Base-by-base conservation (phyloP, 2,797 vertebrate genomes). In the Ctenopoma multispine region DNA sequence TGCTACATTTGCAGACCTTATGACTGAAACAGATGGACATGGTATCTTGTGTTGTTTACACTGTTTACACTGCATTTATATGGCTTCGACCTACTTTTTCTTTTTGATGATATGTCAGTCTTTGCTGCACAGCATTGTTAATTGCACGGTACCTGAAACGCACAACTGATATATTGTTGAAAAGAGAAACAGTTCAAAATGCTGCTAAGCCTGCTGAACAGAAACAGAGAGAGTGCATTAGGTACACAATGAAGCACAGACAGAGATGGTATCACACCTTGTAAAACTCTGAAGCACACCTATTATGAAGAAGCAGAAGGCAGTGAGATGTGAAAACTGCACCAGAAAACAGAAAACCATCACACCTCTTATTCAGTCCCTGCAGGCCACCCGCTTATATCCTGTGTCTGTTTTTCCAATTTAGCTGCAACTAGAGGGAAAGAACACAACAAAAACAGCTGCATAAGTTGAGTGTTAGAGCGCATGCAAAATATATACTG, bases 241-340 rank as follows among this genome's bases (percentile, higher is more conserved):
- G 49, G 41, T 14, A 24, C 60, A 76, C 70, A 87, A 64, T 69
- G 74, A 83, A 56, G 72, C 65, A 62, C 54, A 75, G 72, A 78
- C 29, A 81, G 73, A 79, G 64, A 80, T 54, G 65, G 63, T 34
- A 80, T 86, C 80, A 73, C 86, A 79, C 81, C 82, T 79, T 75
- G 65, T 77, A 76, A 71, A 83, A 78, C 80, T 81, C 82, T 40
- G 67, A 86, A 82, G 65, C 79, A 84, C 77, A 84, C 87, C 80
- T 86, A 83, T 88, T 87, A 87, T 79, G 68, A 79, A 72, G 81
- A 83, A 74, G 75, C 77, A 80, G 66, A 81, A 82, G 62, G 73
- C 85, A 69, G 80, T 14, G 75, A 87, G 84, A 89, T 85, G 81
- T 83, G 86, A 84, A 89, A 88, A 80, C 83, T 41, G 72, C 78